Conservation (phyloP, 1,140 invertebrate genomes). For the Formica exsecta region DNA sequence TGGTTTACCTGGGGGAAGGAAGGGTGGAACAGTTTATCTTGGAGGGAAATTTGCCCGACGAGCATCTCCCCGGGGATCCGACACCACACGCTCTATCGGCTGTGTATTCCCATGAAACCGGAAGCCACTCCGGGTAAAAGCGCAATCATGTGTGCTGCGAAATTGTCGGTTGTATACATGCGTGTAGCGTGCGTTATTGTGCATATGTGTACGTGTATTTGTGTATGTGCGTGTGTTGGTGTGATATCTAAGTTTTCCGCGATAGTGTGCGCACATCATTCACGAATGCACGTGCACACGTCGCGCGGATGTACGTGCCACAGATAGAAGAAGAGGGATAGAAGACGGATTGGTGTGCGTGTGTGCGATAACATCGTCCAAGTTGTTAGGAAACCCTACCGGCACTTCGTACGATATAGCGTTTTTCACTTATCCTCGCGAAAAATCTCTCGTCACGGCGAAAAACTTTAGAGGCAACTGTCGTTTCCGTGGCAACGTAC, state of each 20-base stretch:
- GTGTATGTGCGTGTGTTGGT: background rate
- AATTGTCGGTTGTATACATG: conserved; percentile 30
- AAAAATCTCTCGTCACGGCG: conserved; percentile 69
- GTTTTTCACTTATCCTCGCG: conserved; percentile 66
- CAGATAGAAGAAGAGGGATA: background rate
- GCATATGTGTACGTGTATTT: background rate
- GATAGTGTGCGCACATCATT: background rate
- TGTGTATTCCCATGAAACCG: conserved; percentile 58
- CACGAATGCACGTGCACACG: background rate
- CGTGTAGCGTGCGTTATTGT: background rate
- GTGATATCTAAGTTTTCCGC: conserved; percentile 25
- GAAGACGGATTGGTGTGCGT: background rate
- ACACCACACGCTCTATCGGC: conserved; percentile 59
- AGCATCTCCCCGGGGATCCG: conserved; percentile 54
- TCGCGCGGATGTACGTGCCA: background rate
- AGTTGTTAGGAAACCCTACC: conserved; percentile 68
- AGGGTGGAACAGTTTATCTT: conserved; percentile 64
- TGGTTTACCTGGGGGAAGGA: background rate
- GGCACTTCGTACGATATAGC: conserved; percentile 64
- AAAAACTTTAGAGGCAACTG: conserved; percentile 70
- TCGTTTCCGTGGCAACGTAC: conserved; percentile 72
- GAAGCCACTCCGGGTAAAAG: conserved; percentile 53
- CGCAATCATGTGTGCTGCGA: conserved; percentile 46
- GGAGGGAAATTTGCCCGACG: conserved; percentile 50
- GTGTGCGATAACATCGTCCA: conserved; percentile 52